Conservation (phyloP, 2,888 invertebrate species). For the Drosophila mulleri region DNA sequence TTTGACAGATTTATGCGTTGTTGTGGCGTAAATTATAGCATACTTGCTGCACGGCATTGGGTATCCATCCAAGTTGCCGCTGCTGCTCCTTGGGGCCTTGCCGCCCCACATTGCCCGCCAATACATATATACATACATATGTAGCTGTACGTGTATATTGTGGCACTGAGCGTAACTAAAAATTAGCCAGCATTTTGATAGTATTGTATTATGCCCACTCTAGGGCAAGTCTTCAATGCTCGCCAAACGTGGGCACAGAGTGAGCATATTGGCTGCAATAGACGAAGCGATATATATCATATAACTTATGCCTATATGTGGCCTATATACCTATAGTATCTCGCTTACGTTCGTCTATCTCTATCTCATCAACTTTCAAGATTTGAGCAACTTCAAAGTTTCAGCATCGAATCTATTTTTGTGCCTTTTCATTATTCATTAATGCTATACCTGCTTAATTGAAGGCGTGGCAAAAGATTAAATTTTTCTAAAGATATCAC, state of each 20-base stretch:
- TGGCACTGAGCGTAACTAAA: conserved; percentile 35
- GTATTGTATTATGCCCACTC: conserved; percentile 12
- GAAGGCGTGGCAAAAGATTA: too few species aligned
- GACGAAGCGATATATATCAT: too few species aligned
- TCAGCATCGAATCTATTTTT: too few species aligned
- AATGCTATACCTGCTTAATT: too few species aligned
- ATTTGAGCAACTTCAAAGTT: neutral
- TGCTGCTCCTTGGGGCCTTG: neutral
- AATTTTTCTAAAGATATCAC: too few species aligned
- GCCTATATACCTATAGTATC: too few species aligned
- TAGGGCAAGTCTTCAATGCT: neutral
- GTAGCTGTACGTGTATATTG: neutral
- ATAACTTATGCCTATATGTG: too few species aligned
- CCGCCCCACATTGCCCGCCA: conserved; percentile 25
- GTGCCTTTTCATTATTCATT: neutral
- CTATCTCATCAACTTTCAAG: too few species aligned
- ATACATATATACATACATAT: conserved; percentile 10
- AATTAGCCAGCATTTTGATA: conserved; percentile 56
- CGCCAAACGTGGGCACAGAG: neutral
- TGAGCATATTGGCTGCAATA: neutral
- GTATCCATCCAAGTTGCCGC: conserved; percentile 20
- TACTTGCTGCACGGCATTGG: conserved; percentile 39
- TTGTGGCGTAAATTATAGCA: conserved; percentile 76
- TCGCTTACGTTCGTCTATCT: neutral
- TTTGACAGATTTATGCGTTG: conserved; percentile 77